Percentiles rank a stretch among this genome's conserved stretches.
These are phyloP conservation scores for Neria commutata DNA, from an alignment of 2,888 invertebrate species.

Conservation along the genomic window DNA sequence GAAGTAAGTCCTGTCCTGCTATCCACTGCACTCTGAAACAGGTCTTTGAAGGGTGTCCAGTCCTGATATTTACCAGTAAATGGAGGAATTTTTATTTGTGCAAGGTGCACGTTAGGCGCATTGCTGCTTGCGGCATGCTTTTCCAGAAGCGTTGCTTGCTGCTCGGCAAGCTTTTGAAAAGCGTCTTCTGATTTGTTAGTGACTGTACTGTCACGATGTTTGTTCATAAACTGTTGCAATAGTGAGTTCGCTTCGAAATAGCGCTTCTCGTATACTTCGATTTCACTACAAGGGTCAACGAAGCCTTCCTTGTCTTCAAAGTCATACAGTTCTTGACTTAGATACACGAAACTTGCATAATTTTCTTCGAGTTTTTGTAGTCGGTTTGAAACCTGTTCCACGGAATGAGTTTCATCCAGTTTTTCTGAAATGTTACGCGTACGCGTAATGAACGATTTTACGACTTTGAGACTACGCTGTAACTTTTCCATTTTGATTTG, in stretches of 20 bases:
- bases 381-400: background rate
- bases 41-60: constrained; percentile 14
- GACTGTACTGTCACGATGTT: background rate
- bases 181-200: background rate
- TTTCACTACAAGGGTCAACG: constrained; percentile 5
- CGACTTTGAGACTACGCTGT: background rate
- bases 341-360: background rate
- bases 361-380: constrained; percentile 9
- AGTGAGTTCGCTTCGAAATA: constrained; percentile 5
- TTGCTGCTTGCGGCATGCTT: background rate
- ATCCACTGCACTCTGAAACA: constrained; percentile 3
- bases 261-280: constrained; percentile 4
- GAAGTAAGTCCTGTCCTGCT: background rate
- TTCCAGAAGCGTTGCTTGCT: constrained; percentile 13
- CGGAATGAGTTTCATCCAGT: background rate
- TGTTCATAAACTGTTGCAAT: background rate
- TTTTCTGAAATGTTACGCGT: background rate
- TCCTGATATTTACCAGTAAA: constrained; percentile 18
- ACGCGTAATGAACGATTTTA: background rate
- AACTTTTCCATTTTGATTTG: background rate
- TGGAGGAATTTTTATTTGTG: constrained; percentile 9
- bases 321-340: constrained; percentile 7
- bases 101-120: background rate
- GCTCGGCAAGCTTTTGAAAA: constrained; percentile 1
- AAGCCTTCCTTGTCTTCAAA: constrained; percentile 2